Evolutionary conservation across 2,888 invertebrate genomes (phyloP).

Genomic region (Caenorhabditis sp.): DNA sequence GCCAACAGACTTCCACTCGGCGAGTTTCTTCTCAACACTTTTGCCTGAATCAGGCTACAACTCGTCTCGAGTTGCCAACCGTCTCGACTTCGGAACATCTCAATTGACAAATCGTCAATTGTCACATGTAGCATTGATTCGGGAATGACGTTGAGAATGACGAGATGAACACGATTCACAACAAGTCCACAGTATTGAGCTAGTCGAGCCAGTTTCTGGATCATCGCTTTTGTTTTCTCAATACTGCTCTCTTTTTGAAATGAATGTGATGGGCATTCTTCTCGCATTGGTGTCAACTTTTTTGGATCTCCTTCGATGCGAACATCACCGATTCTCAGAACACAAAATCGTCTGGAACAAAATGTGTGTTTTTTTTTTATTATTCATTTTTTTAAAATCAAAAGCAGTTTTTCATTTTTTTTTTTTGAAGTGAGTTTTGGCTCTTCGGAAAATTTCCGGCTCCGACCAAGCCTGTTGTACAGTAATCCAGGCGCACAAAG

Average conservation of each 20-base stretch:
- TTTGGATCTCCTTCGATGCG: slow-evolving; percentile 57
- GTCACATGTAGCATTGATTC: slow-evolving; percentile 72
- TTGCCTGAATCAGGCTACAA: slow-evolving; percentile 56
- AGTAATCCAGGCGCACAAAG: too few relatives aligned
- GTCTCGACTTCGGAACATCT: slow-evolving; percentile 60
- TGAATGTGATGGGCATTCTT: background rate
- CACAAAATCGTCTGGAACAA: slow-evolving; percentile 16
- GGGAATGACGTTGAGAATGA: slow-evolving; percentile 71
- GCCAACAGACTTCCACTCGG: slow-evolving; percentile 39
- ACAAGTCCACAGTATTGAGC: slow-evolving; percentile 70
- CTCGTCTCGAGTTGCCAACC: slow-evolving; percentile 61
- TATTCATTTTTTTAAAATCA: background rate
- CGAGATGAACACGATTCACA: slow-evolving; percentile 71
- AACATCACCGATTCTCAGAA: slow-evolving; percentile 65
- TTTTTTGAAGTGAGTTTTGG: too few relatives aligned
- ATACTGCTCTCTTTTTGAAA: background rate
- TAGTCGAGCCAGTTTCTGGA: background rate
- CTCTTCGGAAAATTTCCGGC: too few relatives aligned
- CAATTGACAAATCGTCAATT: slow-evolving; percentile 68
- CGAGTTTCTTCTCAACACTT: slow-evolving; percentile 44
- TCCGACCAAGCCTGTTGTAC: too few relatives aligned
- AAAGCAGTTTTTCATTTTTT: too few relatives aligned
- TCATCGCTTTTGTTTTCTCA: slow-evolving; percentile 3
- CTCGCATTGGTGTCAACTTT: background rate
- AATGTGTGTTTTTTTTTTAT: too few relatives aligned